Conservation (phyloP, 2,888 invertebrate genomes). For the Tenthredo mesomela region DNA sequence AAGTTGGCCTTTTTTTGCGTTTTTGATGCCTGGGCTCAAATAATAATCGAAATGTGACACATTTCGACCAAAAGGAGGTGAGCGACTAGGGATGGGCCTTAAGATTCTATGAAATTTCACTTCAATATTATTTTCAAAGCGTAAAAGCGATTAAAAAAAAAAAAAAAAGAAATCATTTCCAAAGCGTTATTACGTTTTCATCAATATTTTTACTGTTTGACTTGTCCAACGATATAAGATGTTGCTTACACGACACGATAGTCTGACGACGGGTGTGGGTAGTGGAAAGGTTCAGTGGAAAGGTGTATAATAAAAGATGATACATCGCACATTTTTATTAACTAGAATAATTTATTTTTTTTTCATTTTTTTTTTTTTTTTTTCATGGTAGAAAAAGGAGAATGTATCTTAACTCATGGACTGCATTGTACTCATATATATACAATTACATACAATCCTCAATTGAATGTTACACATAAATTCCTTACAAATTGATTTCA, state of each 20-base stretch:
- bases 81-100: no score
- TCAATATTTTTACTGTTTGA: not conserved
- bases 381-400: constrained; percentile 78
- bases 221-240: not conserved
- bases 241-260: not conserved
- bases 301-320: constrained; percentile 5
- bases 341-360: constrained; percentile 78
- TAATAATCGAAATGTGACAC: no score
- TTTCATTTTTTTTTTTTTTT: constrained; percentile 59
- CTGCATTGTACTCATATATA: constrained; percentile 76
- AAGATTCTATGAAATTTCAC: no score
- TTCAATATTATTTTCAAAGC: no score
- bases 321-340: constrained; percentile 70
- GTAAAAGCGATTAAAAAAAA: no score
- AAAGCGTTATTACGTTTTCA: not conserved
- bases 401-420: constrained; percentile 77
- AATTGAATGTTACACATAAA: constrained; percentile 77
- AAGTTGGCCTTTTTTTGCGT: no score
- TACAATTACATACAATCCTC: constrained; percentile 77
- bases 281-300: not conserved
- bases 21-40: no score
- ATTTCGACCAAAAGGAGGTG: no score
- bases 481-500: constrained; percentile 74
- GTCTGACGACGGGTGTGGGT: not conserved
- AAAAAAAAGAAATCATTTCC: no score